Base-by-base conservation (phyloP, 2,888 invertebrate genomes). In the Eristalis arbustorum region DNA sequence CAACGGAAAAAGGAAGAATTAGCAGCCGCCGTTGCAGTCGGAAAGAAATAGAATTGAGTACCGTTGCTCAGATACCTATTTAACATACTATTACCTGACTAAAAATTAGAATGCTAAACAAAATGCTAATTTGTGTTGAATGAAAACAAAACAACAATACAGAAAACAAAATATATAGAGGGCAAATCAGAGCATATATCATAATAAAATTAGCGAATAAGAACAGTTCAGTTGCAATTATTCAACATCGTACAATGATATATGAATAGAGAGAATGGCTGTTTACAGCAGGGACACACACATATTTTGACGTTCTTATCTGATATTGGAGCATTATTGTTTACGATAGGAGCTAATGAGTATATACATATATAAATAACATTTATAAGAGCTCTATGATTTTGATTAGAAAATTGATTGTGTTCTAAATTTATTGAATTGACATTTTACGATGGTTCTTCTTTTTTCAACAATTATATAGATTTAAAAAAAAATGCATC, bases 1-100 rank as follows among this genome's bases (percentile, higher is more conserved):
- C 97, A 98, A 93, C 94, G 94, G 91, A 96, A 96, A 93, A 96
- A 96, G 90, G 95, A 96, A 63, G 91, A 91, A 22, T 90, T 89
- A 1, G 91, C 91, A n/a, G 90, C 89, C 5, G 88, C 84, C 40
- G 76, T 89, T 11, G 81, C 80, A 28, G 89, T 88, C 66, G 88
- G 77, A 23, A 37, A 77, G 23, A 77, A 77, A 31, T 77, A 59
- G 64, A 64, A 22, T 64, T 18, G 23, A 22, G n/a, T 31, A 28
- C 22, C n/a, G 28, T 59, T 40, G 37, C 59, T 66, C 66, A 62
- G 42, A 76, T 49, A 68, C 49, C 49, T 49, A 49, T 8, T 68
- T 25, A 68, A 76, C 61, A 66, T 67, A 67, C 67, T 31, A 62
- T 68, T 76, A 76, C 76, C 76, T 76, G 76, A 76, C 68, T 76